phyloP scores from a whole-genome alignment of 2,888 invertebrate genomes.

The Melangyna quadrimaculata region DNA sequence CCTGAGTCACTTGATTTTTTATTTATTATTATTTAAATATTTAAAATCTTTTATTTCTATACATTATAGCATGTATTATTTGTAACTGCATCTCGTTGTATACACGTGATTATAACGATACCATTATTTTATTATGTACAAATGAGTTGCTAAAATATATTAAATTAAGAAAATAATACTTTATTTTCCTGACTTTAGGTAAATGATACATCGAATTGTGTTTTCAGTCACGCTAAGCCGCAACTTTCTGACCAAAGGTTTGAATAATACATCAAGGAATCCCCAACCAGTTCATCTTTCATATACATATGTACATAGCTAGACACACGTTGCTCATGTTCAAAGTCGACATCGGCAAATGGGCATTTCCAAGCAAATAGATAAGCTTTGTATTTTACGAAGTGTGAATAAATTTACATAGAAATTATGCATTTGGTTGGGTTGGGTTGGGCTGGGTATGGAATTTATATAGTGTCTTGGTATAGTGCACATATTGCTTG shows the following conservation, averaged over 20 bases:
- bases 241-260: neutral
- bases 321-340: neutral
- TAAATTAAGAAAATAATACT: neutral
- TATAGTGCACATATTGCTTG: neutral
- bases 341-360: neutral
- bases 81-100: too few species aligned
- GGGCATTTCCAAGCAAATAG: constrained; percentile 2
- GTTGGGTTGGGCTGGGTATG: neutral
- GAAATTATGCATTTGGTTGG: constrained; percentile 6
- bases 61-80: too few species aligned
- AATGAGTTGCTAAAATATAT: too few species aligned
- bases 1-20: too few species aligned
- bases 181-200: neutral
- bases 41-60: too few species aligned
- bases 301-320: neutral
- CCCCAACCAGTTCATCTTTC: neutral
- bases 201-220: neutral
- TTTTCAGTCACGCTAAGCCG: neutral
- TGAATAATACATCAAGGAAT: constrained; percentile 8
- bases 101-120: neutral
- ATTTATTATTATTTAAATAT: too few species aligned
- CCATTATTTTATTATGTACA: neutral
- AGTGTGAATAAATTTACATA: constrained; percentile 3
- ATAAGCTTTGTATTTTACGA: neutral
- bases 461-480: neutral